Evolutionary conservation across 2,888 invertebrate genomes (phyloP).

Genomic region (Carpatolechia fugitivella): DNA sequence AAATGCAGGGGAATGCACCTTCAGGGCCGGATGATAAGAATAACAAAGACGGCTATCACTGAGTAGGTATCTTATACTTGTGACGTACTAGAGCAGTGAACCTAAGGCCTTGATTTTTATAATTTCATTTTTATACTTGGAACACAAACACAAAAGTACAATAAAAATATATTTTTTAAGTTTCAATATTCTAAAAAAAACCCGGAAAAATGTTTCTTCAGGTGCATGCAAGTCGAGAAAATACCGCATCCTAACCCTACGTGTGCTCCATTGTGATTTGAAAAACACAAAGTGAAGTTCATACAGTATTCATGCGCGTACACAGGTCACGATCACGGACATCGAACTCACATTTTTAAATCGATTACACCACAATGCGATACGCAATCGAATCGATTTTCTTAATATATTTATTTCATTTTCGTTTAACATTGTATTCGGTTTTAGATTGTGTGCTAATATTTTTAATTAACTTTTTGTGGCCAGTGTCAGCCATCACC

Average conservation of each 20-base stretch:
- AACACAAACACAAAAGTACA: too few relatives aligned
- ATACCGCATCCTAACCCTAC: constrained; percentile 1
- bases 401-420: constrained; percentile 46
- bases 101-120: constrained; percentile 40
- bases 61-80: constrained; percentile 36
- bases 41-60: constrained; percentile 52
- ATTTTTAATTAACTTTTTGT: constrained; percentile 16
- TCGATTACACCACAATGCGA: constrained; percentile 20
- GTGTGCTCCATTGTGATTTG: constrained; percentile 2
- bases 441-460: constrained; percentile 25
- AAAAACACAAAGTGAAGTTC: constrained; percentile 35
- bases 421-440: constrained; percentile 25
- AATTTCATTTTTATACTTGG: background rate
- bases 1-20: constrained; percentile 61
- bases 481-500: constrained; percentile 8
- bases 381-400: constrained; percentile 48
- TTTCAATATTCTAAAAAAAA: too few relatives aligned
- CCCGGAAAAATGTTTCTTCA: background rate
- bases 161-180: too few relatives aligned
- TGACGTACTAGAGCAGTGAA: constrained; percentile 25
- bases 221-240: background rate
- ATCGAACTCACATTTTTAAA: constrained; percentile 64
- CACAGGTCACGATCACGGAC: constrained; percentile 75
- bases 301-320: constrained; percentile 68
- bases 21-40: constrained; percentile 63